Percentiles rank a stretch among this genome's conserved stretches.
Evolutionary conservation across 2,797 vertebrate genomes (phyloP).

Genomic region (Eidolon dupreanum): DNA sequence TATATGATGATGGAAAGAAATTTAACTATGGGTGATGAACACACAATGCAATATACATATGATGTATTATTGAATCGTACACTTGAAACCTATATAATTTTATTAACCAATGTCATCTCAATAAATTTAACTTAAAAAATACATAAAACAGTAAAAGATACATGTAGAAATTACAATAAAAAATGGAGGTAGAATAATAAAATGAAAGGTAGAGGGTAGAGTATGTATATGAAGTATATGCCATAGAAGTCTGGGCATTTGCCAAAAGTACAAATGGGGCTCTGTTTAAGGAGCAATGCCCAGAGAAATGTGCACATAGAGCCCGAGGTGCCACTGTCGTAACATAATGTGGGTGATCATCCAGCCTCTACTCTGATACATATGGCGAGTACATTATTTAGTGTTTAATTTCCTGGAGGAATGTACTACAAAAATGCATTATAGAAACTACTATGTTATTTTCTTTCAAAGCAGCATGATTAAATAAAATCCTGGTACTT

Average conservation of each 20-base stretch:
- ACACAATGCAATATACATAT: too few relatives aligned
- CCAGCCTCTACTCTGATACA: background rate
- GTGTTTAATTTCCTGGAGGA: constrained; percentile 30
- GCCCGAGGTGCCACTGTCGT: background rate
- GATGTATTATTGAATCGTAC: too few relatives aligned
- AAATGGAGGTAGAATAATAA: background rate
- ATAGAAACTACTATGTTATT: background rate
- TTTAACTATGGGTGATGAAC: too few relatives aligned
- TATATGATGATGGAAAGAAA: too few relatives aligned
- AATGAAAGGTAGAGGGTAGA: background rate
- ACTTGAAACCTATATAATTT: too few relatives aligned
- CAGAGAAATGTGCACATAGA: background rate
- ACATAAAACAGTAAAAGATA: background rate
- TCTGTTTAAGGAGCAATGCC: background rate
- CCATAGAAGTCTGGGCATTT: background rate
- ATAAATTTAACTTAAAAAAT: background rate
- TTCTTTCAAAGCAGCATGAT: constrained; percentile 36
- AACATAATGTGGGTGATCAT: background rate
- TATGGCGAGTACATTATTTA: background rate
- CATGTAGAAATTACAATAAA: background rate
- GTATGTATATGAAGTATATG: background rate
- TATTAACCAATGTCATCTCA: too few relatives aligned
- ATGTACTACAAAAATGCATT: background rate
- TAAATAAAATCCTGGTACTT: background rate
- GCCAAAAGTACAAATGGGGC: background rate